Percentiles rank a stretch among this genome's conserved stretches.
Evolutionary conservation across 2,797 vertebrate genomes (phyloP).

Genomic region (Apogon talboti): DNA sequence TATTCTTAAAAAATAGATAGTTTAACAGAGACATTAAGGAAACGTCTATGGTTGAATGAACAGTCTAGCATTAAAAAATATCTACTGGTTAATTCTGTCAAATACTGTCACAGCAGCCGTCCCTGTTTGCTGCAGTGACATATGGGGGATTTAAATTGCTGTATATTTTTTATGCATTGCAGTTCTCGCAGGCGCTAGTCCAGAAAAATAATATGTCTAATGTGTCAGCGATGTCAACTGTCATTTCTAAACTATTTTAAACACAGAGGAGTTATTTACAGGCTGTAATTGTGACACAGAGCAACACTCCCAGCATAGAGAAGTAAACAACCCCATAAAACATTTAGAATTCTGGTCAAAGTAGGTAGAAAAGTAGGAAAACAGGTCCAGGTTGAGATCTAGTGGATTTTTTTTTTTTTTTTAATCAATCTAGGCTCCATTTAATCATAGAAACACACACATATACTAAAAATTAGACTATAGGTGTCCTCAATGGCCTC

Average conservation of each 20-base stretch:
- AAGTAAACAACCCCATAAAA: neutral
- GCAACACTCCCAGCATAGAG: conserved; percentile 2
- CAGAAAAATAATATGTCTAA: neutral
- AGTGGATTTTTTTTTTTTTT: no score
- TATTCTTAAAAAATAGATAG: no score
- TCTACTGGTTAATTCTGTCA: no score
- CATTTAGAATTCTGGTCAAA: neutral
- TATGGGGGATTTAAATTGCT: neutral
- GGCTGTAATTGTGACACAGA: neutral
- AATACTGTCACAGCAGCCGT: neutral
- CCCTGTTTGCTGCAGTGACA: neutral
- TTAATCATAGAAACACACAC: conserved; percentile 9
- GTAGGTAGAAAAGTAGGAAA: neutral
- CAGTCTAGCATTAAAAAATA: no score
- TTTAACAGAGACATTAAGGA: no score
- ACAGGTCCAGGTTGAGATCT: conserved; percentile 13
- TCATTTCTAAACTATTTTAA: conserved; percentile 6
- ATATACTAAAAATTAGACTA: conserved; percentile 1
- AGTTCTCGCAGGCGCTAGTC: neutral
- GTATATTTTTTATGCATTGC: neutral
- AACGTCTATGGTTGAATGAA: no score
- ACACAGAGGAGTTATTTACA: neutral
- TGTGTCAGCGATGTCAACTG: neutral
- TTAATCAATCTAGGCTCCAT: no score
- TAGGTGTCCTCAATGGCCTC: conserved; percentile 6